Percentiles rank a stretch among this genome's conserved stretches.
Conservation (phyloP, 2,113 vertebrate genomes). For the Pelobates fuscus region DNA sequence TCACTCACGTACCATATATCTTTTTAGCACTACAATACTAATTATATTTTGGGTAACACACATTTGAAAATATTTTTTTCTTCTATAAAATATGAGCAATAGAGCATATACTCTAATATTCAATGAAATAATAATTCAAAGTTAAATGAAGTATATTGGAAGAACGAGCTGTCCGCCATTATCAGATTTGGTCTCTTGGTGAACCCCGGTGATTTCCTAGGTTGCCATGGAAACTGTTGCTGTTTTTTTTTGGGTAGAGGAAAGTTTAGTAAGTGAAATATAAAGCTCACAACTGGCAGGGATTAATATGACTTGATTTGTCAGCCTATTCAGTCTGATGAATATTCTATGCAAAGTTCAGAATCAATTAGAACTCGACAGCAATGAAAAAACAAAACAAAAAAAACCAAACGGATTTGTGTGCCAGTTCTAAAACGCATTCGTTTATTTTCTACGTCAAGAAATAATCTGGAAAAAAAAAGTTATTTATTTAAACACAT, state of each 20-base stretch:
- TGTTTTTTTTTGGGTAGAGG: slow-evolving; percentile 25
- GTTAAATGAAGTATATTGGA: not conserved
- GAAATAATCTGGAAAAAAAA: slow-evolving; percentile 6
- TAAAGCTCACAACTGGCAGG: slow-evolving; percentile 7
- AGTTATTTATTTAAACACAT: slow-evolving; percentile 18
- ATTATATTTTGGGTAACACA: too few relatives aligned
- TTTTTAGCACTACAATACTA: too few relatives aligned
- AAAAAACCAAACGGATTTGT: slow-evolving; percentile 2
- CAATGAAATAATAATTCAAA: not conserved
- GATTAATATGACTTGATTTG: slow-evolving; percentile 15
- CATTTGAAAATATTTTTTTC: too few relatives aligned
- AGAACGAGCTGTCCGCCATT: not conserved
- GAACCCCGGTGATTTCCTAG: not conserved
- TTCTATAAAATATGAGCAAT: too few relatives aligned
- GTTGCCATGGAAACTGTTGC: slow-evolving; percentile 5
- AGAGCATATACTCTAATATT: not conserved
- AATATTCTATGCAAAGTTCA: slow-evolving; percentile 31
- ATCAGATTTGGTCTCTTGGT: slow-evolving; percentile 3
- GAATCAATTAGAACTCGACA: slow-evolving; percentile 27
- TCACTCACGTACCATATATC: too few relatives aligned
- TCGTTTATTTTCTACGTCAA: slow-evolving; percentile 11
- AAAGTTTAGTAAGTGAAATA: slow-evolving; percentile 9
- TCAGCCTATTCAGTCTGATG: slow-evolving; percentile 33
- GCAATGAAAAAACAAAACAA: slow-evolving; percentile 14
- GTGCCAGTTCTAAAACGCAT: slow-evolving; percentile 11